Conservation (phyloP, 2,113 vertebrate species). For the Arothron firmamentum region DNA sequence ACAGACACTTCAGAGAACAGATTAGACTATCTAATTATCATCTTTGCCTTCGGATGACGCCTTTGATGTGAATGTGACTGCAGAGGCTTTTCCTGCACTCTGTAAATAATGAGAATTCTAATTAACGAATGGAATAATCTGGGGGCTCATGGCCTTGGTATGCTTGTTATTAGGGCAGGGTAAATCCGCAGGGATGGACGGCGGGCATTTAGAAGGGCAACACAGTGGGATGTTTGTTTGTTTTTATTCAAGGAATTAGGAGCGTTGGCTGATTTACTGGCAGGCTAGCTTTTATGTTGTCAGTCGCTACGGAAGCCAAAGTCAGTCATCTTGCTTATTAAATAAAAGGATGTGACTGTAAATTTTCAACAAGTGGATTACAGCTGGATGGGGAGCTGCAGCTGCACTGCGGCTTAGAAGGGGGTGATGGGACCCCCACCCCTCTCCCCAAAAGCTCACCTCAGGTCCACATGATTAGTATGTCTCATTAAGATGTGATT, state of each 20-base stretch:
- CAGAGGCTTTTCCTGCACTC: constrained; percentile 63
- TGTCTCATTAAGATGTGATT: constrained; percentile 24
- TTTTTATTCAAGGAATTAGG: constrained; percentile 61
- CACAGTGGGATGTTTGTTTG: constrained; percentile 57
- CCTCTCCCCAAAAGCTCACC: constrained; percentile 15
- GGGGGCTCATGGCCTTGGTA: constrained; percentile 66
- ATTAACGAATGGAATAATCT: constrained; percentile 76
- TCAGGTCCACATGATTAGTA: constrained; percentile 24
- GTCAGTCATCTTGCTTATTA: constrained; percentile 62
- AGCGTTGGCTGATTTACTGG: constrained; percentile 64
- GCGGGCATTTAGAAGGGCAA: constrained; percentile 68
- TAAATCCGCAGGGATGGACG: constrained; percentile 66
- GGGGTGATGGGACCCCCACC: constrained; percentile 16
- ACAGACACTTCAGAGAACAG: constrained; percentile 70
- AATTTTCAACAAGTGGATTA: constrained; percentile 61
- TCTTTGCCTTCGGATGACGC: constrained; percentile 72
- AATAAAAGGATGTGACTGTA: constrained; percentile 54
- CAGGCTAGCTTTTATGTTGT: constrained; percentile 68
- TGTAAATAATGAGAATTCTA: constrained; percentile 78
- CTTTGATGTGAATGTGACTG: constrained; percentile 76
- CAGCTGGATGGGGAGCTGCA: constrained; percentile 14
- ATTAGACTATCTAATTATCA: constrained; percentile 77
- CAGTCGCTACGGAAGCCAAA: constrained; percentile 45
- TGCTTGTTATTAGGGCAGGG: constrained; percentile 67
- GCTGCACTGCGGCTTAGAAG: constrained; percentile 41